Base-by-base conservation (phyloP, 2,888 invertebrate genomes). In the Mythimna pallens region DNA sequence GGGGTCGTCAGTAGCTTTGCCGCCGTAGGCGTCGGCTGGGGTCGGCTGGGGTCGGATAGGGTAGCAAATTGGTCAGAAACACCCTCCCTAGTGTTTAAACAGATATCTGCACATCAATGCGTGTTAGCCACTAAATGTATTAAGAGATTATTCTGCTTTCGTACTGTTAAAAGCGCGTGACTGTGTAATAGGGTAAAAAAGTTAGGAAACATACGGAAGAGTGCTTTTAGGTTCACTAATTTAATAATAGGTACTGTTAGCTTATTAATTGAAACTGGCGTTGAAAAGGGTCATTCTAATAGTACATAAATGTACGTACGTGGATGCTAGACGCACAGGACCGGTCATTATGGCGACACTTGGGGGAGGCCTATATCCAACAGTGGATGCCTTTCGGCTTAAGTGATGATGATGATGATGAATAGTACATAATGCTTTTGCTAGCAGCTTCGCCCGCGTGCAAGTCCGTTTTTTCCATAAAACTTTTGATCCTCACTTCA, bases 1-100 rank as follows among this genome's bases (percentile, higher is more conserved):
- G 83, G 82, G 83, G 84, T 79, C 71, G 70, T 63, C 62, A 34
- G 83, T 80, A 83, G 82, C 57, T 73, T 81, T 82, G 80, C 77
- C 71, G 82, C 71, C 64, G 63, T 70, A 82, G 86, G 76, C 70
- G 67, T 67, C 58, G 84, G 89, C 86, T 89, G 14, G 58, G 75
- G 63, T 59, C 43, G 43, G 5, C 0, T 4, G 81, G 81, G 76
- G 81, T 62, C 52, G 84, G 89, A 88, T 89, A 80, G 79, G 90
- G 90, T 88, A 83, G 91, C 89, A 92, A 93, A 93, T 93, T 92
- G 90, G 86, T 90, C 89, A 91, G 91, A 92, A 93, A 89, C 83
- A 80, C 84, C 80, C 83, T 70, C 80, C 66, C 64, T 58, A 43
- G 22, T 70, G 80, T 84, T 81, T 76, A 84, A 84, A 84, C 81